Evolutionary conservation across 2,888 invertebrate species (phyloP).

Genomic region (Perizoma affinitatum): DNA sequence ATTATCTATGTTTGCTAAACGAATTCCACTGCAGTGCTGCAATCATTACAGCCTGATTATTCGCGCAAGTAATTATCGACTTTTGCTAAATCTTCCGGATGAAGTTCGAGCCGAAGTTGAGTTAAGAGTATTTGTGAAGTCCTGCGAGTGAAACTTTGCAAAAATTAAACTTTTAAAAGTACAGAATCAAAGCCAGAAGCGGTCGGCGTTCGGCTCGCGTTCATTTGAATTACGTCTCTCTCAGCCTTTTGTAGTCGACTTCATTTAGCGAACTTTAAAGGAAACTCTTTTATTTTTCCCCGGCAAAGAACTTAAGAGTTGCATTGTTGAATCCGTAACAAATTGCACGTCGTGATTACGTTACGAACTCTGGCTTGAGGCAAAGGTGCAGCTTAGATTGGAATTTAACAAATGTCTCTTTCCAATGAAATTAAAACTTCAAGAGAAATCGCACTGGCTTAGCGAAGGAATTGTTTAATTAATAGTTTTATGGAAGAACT

Average conservation of each 20-base stretch:
- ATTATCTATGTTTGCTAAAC: constrained; percentile 1
- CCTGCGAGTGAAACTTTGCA: constrained; percentile 71
- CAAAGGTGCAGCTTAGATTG: constrained; percentile 64
- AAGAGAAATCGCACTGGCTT: constrained; percentile 38
- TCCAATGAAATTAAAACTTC: constrained; percentile 53
- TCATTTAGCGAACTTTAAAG: constrained; percentile 80
- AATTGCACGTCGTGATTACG: constrained; percentile 79
- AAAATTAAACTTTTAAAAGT: constrained; percentile 78
- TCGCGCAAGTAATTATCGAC: constrained; percentile 39
- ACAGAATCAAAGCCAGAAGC: constrained; percentile 74
- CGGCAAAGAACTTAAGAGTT: constrained; percentile 76
- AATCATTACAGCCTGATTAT: constrained; percentile 37
- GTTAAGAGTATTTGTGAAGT: constrained; percentile 64
- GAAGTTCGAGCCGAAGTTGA: constrained; percentile 57
- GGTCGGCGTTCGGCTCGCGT: constrained; percentile 62
- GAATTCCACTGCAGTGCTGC: constrained; percentile 20
- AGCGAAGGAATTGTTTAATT: constrained; percentile 38
- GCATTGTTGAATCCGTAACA: constrained; percentile 83
- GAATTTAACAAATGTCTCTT: constrained; percentile 64
- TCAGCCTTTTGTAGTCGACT: constrained; percentile 82
- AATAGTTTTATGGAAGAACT: constrained; percentile 29
- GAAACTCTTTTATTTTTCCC: constrained; percentile 74
- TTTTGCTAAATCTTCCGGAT: constrained; percentile 48
- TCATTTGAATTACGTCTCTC: constrained; percentile 78
- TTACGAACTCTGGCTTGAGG: constrained; percentile 60